phyloP scores from a whole-genome alignment of 2,888 invertebrate species.

The Hedya salicella region DNA sequence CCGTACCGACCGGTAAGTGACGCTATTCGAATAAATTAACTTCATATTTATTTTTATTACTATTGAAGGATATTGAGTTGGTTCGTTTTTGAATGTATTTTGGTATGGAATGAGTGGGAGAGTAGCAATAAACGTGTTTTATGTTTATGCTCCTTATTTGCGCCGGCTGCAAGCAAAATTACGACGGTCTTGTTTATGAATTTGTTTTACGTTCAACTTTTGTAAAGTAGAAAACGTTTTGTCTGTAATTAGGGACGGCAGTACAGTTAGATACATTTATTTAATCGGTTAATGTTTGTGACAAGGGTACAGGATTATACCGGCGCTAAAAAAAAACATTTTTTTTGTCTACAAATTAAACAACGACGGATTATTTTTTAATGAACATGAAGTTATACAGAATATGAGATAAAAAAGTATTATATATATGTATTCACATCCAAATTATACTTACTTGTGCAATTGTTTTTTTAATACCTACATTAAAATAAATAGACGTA shows the following conservation, averaged over 20 bases:
- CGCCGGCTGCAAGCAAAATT: constrained; percentile 12
- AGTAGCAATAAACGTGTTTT: constrained; percentile 15
- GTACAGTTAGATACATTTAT: background rate
- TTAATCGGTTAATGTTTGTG: background rate
- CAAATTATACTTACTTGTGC: no score
- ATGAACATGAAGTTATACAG: no score
- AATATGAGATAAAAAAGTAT: no score
- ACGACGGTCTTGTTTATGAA: constrained; percentile 13
- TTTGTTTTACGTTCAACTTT: constrained; percentile 17
- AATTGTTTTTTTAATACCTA: no score
- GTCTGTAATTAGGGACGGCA: background rate
- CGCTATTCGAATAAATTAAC: constrained; percentile 15
- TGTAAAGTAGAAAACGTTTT: background rate
- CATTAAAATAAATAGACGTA: no score
- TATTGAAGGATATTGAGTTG: background rate
- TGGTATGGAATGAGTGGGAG: background rate
- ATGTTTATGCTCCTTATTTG: constrained; percentile 4
- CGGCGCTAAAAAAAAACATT: background rate
- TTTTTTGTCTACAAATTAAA: background rate
- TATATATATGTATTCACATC: no score
- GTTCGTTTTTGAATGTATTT: constrained; percentile 3
- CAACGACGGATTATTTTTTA: background rate
- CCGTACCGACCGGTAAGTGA: constrained; percentile 48
- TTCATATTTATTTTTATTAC: constrained; percentile 11
- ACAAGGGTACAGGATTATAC: background rate